Base-by-base conservation (phyloP, 2,888 invertebrate species). In the Yponomeuta malinellus region DNA sequence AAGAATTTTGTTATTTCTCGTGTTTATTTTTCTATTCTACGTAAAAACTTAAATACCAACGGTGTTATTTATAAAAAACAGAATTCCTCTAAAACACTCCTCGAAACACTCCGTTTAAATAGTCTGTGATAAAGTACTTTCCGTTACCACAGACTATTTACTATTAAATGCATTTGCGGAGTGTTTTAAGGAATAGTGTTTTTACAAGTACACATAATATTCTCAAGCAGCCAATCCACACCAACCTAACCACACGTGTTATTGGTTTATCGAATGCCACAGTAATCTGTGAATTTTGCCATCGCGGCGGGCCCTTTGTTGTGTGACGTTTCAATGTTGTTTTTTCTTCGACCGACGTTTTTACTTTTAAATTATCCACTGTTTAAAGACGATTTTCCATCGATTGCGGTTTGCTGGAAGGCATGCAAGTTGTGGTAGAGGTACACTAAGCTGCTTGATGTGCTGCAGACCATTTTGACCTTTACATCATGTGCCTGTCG, bases 221-320 rank as follows among this genome's bases (percentile, higher is more conserved):
- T 52, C 48, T 48, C 12, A 48, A 68, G 59, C 10, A 76, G 72
- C 86, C 88, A 86, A 79, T 86, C 73, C 78, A 70, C 76, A 72
- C 70, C 73, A 72, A 71, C 75, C 73, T 72, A 76, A 86, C 83
- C 86, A 83, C 76, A 86, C 80, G 83, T 85, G 82, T 81, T 87
- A 89, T 90, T 86, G 88, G 89, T 86, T 90, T 89, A 90, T 89
- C 90, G 88, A 83, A 91, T 89, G 88, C 88, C 84, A 75, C 78
- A 77, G 83, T 87, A 90, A 90, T 90, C 91, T 90, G 90, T 85
- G 83, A 90, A 88, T 89, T 89, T 90, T 82, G 80, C 83, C 85
- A 82, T 75, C 81, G 83, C 78, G 84, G 83, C 88, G 59, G 89
- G 88, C 80, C 80, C 87, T 91, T 91, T 91, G 91, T 90, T 87